These are phyloP conservation scores for Hymenochirus boettgeri DNA, from an alignment of 2,113 vertebrate genomes.

Conservation along the genomic window DNA sequence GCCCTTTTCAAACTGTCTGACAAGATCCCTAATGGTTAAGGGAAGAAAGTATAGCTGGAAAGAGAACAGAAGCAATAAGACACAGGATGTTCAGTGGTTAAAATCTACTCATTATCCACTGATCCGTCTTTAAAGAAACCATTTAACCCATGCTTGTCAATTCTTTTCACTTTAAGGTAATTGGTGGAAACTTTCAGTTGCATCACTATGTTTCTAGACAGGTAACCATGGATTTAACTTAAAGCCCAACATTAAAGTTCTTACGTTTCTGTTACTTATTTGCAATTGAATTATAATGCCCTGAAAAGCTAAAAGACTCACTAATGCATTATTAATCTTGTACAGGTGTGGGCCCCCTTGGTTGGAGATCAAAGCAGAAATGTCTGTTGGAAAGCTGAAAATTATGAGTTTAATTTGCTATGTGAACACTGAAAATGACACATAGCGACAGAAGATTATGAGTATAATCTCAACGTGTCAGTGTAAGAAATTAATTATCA, in stretches of 20 bases:
- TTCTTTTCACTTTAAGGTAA: slow-evolving; percentile 73
- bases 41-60: neutral
- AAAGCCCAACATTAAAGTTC: neutral
- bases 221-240: slow-evolving; percentile 45
- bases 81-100: neutral
- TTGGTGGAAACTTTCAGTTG: slow-evolving; percentile 75
- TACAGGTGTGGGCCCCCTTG: too few species aligned
- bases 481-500: too few species aligned
- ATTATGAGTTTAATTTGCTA: too few species aligned
- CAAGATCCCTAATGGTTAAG: too few species aligned
- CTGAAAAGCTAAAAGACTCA: too few species aligned
- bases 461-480: too few species aligned
- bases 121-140: slow-evolving; percentile 64
- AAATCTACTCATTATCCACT: slow-evolving; percentile 71
- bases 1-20: too few species aligned
- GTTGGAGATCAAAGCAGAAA: too few species aligned
- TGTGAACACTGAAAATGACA: too few species aligned
- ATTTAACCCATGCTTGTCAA: slow-evolving; percentile 77
- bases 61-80: neutral
- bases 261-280: neutral
- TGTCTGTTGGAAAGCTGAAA: too few species aligned
- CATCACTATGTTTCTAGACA: slow-evolving; percentile 64
- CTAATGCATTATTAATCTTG: too few species aligned
- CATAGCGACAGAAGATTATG: too few species aligned
- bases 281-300: neutral